These are phyloP conservation scores for Fissipunctia ypsillon DNA, from an alignment of 2,888 invertebrate species.

Conservation along the genomic window DNA sequence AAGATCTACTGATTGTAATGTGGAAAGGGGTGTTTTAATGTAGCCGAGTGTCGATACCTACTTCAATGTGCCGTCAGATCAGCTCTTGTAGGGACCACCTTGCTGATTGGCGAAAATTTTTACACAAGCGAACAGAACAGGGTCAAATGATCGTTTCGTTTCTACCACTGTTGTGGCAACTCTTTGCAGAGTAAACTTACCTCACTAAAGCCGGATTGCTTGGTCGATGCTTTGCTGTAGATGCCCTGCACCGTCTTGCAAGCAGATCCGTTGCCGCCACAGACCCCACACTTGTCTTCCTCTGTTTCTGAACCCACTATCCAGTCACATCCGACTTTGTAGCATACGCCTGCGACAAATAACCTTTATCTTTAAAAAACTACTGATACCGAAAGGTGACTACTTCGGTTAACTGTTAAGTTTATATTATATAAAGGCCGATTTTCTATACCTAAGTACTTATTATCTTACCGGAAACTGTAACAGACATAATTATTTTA, in stretches of 20 bases:
- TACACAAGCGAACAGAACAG: background rate
- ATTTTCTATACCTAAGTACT: background rate
- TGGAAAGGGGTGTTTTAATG: background rate
- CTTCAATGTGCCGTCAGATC: background rate
- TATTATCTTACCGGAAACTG: background rate
- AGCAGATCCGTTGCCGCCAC: constrained; percentile 95
- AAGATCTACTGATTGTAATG: constrained; percentile 13
- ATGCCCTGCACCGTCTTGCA: constrained; percentile 94
- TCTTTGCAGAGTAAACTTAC: constrained; percentile 68
- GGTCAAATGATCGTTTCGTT: background rate
- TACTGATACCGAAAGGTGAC: background rate
- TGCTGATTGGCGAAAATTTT: background rate
- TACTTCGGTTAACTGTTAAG: background rate
- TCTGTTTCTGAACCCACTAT: constrained; percentile 94
- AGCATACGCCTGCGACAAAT: constrained; percentile 85
- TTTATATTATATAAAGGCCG: background rate
- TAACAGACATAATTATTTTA: constrained; percentile 38
- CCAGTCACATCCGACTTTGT: constrained; percentile 98
- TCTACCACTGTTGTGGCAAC: too few relatives aligned
- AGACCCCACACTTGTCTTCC: constrained; percentile 96
- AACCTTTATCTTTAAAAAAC: background rate
- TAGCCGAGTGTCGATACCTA: background rate
- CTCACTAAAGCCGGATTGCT: constrained; percentile 90
- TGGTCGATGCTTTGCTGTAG: constrained; percentile 92
- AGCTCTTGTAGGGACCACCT: background rate